phyloP scores from a whole-genome alignment of 2,113 vertebrate genomes.

The Lynx canadensis region DNA sequence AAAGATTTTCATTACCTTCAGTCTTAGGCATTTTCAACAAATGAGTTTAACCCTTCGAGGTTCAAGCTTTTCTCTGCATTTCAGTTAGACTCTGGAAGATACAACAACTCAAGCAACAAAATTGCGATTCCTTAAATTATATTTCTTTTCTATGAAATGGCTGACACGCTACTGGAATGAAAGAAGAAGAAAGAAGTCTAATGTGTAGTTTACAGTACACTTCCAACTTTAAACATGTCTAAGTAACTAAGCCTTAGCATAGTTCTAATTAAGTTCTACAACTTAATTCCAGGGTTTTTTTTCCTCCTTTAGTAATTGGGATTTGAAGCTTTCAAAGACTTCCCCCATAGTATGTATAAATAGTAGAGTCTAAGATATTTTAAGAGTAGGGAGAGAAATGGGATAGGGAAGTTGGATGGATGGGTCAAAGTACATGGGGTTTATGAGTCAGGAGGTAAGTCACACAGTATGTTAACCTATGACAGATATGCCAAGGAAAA shows the following conservation, averaged over 20 bases:
- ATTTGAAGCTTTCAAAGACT: neutral
- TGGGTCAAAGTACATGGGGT: neutral
- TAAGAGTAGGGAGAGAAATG: neutral
- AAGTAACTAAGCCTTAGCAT: neutral
- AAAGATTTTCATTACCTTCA: neutral
- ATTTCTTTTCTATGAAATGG: neutral
- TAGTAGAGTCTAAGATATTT: neutral
- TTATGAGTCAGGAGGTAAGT: neutral
- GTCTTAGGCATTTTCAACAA: neutral
- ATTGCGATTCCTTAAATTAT: neutral
- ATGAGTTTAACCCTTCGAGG: neutral
- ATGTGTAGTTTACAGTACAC: neutral
- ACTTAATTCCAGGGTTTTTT: neutral
- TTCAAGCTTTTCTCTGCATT: neutral
- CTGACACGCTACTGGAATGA: neutral
- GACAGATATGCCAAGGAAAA: neutral
- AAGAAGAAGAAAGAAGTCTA: neutral
- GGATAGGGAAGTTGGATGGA: neutral
- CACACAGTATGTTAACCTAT: neutral
- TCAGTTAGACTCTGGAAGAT: neutral
- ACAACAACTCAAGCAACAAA: neutral
- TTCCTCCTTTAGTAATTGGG: neutral
- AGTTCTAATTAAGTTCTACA: neutral
- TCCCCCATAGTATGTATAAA: neutral
- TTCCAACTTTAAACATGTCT: neutral